Percentiles rank a stretch among this genome's conserved stretches.
Evolutionary conservation across 2,113 vertebrate genomes (phyloP).

Genomic region (Felis catus): DNA sequence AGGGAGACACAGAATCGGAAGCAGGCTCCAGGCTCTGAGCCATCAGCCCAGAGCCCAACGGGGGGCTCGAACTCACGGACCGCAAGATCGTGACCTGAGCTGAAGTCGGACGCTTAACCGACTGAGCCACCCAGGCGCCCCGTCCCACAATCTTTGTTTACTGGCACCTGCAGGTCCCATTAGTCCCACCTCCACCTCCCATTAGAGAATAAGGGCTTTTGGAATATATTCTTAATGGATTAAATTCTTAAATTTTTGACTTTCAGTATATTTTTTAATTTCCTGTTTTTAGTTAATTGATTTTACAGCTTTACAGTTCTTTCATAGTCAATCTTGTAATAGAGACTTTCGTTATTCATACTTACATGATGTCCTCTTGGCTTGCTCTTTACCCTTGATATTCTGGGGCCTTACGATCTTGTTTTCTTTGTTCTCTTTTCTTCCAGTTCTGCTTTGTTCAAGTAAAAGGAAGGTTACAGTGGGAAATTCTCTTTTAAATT

Average conservation of each 20-base stretch:
- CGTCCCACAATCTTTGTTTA: neutral
- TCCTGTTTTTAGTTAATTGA: conserved; percentile 25
- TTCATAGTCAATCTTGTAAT: neutral
- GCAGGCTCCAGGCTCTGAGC: no score
- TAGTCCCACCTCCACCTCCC: neutral
- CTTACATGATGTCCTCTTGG: neutral
- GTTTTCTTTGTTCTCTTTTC: neutral
- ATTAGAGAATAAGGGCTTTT: neutral
- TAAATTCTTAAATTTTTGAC: conserved; percentile 32
- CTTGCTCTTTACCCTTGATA: conserved; percentile 7
- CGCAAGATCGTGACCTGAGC: no score
- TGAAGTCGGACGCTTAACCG: no score
- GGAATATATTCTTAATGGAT: neutral
- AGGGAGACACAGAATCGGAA: no score
- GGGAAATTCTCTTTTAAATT: neutral
- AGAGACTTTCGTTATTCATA: neutral
- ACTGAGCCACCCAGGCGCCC: no score
- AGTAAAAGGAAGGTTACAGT: neutral
- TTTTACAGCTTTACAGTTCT: neutral
- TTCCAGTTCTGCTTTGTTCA: neutral
- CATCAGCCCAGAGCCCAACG: no score
- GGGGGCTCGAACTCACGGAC: no score
- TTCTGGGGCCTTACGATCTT: neutral
- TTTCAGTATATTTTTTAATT: conserved; percentile 32
- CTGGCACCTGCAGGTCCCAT: neutral